Evolutionary conservation across 2,113 vertebrate genomes (phyloP).

Genomic region (Hemiprocne comata): DNA sequence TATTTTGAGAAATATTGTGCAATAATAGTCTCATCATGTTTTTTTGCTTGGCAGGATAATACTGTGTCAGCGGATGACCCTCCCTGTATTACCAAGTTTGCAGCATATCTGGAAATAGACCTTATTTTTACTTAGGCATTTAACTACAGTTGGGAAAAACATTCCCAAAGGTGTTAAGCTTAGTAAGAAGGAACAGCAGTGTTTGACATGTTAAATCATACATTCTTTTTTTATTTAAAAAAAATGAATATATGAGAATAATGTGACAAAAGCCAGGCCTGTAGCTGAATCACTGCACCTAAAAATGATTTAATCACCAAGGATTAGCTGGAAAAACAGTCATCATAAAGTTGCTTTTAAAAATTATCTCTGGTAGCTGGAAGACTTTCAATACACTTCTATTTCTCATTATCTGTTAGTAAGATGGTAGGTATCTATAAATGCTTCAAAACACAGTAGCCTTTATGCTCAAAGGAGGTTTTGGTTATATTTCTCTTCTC

Average conservation of each 20-base stretch:
- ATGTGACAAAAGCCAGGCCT: neutral
- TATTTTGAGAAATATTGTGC: conserved; percentile 64
- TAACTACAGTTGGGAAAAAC: conserved; percentile 36
- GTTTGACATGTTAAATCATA: neutral
- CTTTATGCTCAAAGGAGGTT: neutral
- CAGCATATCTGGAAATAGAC: conserved; percentile 44
- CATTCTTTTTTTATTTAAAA: neutral
- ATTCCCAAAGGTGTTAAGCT: conserved; percentile 46
- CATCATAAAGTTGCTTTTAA: neutral
- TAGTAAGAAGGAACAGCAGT: conserved; percentile 37
- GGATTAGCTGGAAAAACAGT: neutral
- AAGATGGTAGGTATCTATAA: neutral
- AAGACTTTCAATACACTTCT: neutral
- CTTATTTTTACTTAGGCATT: neutral
- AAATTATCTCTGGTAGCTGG: neutral
- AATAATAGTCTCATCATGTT: conserved; percentile 21
- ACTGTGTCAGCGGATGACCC: conserved; percentile 21
- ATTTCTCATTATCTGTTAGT: neutral
- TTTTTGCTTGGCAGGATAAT: conserved; percentile 56
- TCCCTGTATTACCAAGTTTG: conserved; percentile 31
- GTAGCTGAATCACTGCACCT: neutral
- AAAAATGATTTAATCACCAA: neutral
- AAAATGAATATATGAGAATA: neutral
- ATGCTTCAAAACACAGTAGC: neutral
- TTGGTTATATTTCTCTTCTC: neutral